A percentile compares a stretch with the other conserved stretches of the same genome.
These are phyloP conservation scores for Oostethus manadensis DNA, from an alignment of 2,113 vertebrate genomes.

Conservation along the genomic window DNA sequence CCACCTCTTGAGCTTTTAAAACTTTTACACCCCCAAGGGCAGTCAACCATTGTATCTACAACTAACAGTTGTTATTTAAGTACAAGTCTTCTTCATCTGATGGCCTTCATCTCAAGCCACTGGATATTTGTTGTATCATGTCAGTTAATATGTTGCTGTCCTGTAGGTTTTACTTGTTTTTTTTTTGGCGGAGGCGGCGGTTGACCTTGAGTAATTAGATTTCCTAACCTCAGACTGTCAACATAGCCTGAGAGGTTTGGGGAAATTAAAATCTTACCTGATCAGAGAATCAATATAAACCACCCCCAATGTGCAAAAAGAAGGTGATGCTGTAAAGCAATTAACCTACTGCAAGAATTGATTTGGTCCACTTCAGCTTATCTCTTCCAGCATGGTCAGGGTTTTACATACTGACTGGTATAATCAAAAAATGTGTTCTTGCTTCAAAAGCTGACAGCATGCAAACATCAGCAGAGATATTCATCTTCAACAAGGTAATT, in stretches of 20 bases:
- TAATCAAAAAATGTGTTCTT: slow-evolving; percentile 42
- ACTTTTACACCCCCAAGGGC: too few relatives aligned
- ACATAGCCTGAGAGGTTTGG: slow-evolving; percentile 29
- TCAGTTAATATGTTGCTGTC: slow-evolving; percentile 30
- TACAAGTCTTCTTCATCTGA: slow-evolving; percentile 38
- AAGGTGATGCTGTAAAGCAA: slow-evolving; percentile 58
- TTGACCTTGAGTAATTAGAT: slow-evolving; percentile 46
- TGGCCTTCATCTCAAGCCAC: slow-evolving; percentile 39
- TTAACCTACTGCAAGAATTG: slow-evolving; percentile 62
- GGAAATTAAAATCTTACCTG: slow-evolving; percentile 55
- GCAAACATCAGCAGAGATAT: slow-evolving; percentile 52
- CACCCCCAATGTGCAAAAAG: slow-evolving; percentile 41
- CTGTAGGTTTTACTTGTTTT: slow-evolving; percentile 29
- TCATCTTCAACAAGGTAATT: slow-evolving; percentile 55
- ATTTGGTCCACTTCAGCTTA: slow-evolving; percentile 57
- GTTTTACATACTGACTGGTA: slow-evolving; percentile 42
- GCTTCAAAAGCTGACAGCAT: slow-evolving; percentile 51
- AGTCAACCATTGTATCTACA: too few relatives aligned
- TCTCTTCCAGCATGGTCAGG: slow-evolving; percentile 44
- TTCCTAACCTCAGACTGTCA: slow-evolving; percentile 40
- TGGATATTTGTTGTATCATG: slow-evolving; percentile 25
- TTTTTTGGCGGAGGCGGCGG: too few relatives aligned
- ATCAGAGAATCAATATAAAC: slow-evolving; percentile 57
- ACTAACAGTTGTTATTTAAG: slow-evolving; percentile 14
- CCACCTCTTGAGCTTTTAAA: too few relatives aligned